Conservation (phyloP, 2,797 vertebrate genomes). For the Enteromius afrohamiltoni region DNA sequence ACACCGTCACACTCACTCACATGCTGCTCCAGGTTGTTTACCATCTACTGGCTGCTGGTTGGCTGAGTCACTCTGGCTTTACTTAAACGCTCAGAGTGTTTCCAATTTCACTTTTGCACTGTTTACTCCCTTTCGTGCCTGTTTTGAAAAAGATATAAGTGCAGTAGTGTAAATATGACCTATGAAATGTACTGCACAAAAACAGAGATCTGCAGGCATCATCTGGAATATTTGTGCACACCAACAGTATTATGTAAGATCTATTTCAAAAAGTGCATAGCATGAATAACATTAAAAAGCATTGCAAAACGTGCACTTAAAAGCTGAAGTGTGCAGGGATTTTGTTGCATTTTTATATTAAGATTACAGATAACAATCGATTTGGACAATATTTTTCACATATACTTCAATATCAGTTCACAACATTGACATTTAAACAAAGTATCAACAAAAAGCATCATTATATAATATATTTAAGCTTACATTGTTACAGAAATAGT, state of each 20-base stretch:
- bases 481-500: neutral
- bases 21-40: slow-evolving; percentile 72
- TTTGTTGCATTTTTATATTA: neutral
- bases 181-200: neutral
- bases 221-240: neutral
- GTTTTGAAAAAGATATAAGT: neutral
- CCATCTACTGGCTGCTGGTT: slow-evolving; percentile 57
- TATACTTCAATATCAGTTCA: neutral
- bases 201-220: neutral
- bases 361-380: neutral
- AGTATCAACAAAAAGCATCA: neutral
- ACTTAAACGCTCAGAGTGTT: slow-evolving; percentile 60
- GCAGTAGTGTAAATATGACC: slow-evolving; percentile 9
- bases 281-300: neutral
- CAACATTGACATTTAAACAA: neutral
- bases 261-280: slow-evolving; percentile 8
- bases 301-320: slow-evolving; percentile 18
- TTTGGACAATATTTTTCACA: neutral
- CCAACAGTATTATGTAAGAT: slow-evolving; percentile 14
- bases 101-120: slow-evolving; percentile 45
- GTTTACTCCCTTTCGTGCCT: slow-evolving; percentile 72
- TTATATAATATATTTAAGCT: neutral
- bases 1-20: slow-evolving; percentile 69
- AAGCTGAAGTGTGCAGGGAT: neutral
- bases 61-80: slow-evolving; percentile 46